phyloP scores from a whole-genome alignment of 2,113 vertebrate species.

The Chloropsis cyanopogon region DNA sequence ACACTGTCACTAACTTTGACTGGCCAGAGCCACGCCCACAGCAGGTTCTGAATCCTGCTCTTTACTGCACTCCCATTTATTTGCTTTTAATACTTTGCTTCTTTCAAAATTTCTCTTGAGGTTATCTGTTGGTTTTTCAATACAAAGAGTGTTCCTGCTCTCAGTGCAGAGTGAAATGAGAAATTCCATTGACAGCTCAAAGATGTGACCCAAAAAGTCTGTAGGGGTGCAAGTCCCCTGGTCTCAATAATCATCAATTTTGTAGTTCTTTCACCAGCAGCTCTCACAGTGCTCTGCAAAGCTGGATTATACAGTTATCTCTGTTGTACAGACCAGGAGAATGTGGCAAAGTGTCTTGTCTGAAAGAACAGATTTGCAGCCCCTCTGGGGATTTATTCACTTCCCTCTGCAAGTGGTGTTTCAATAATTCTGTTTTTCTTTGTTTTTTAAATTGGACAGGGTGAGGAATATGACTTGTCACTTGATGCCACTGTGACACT shows the following conservation, averaged over 20 bases:
- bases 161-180: not conserved
- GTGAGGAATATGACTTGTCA: not conserved
- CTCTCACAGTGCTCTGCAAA: not conserved
- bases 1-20: not conserved
- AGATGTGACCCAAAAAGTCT: not conserved
- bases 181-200: not conserved
- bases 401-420: not conserved
- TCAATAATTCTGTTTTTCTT: not conserved
- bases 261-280: not conserved
- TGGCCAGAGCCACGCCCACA: not conserved
- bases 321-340: not conserved
- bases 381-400: not conserved
- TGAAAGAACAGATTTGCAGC: not conserved
- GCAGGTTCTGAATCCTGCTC: not conserved
- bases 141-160: not conserved
- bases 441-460: not conserved
- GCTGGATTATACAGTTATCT: not conserved
- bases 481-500: not conserved
- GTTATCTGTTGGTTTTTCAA: not conserved
- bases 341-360: not conserved
- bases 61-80: not conserved
- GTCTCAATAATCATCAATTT: not conserved
- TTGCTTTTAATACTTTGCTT: not conserved
- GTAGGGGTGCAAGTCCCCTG: accelerated
- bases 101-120: not conserved